Evolutionary conservation across 1,140 invertebrate genomes (phyloP).

Genomic region (Lepidurus apus): DNA sequence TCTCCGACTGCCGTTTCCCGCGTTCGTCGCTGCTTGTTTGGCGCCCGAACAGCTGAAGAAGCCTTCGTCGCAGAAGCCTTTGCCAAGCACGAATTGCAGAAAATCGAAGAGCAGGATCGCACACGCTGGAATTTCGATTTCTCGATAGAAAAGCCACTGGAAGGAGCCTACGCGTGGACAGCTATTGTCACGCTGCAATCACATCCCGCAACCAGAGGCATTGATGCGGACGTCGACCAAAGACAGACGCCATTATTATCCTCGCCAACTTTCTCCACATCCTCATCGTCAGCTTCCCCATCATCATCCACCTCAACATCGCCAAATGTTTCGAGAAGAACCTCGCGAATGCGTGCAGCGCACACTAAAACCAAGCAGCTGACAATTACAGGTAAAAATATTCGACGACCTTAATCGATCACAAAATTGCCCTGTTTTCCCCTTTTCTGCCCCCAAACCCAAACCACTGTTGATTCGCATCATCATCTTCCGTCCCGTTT

Average conservation of each 20-base stretch:
- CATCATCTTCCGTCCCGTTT: neutral
- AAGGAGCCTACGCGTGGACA: slow-evolving; percentile 23
- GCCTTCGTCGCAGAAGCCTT: slow-evolving; percentile 24
- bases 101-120: slow-evolving; percentile 24
- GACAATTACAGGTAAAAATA: neutral
- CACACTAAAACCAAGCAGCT: neutral
- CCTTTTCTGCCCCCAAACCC: neutral
- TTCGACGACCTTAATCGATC: too few relatives aligned
- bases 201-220: neutral
- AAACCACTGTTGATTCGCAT: neutral
- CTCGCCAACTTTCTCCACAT: neutral
- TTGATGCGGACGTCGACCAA: neutral
- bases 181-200: slow-evolving; percentile 7
- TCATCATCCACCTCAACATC: slow-evolving; percentile 5
- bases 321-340: neutral
- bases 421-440: neutral
- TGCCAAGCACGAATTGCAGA: slow-evolving; percentile 24
- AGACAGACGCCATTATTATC: neutral
- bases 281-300: neutral
- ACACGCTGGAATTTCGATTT: slow-evolving; percentile 32
- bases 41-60: slow-evolving; percentile 30
- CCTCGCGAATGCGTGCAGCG: neutral
- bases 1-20: slow-evolving; percentile 15
- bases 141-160: slow-evolving; percentile 14
- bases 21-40: slow-evolving; percentile 29